Evolutionary conservation across 2,888 invertebrate species (phyloP).

Genomic region (Hypselothyrea guttata): DNA sequence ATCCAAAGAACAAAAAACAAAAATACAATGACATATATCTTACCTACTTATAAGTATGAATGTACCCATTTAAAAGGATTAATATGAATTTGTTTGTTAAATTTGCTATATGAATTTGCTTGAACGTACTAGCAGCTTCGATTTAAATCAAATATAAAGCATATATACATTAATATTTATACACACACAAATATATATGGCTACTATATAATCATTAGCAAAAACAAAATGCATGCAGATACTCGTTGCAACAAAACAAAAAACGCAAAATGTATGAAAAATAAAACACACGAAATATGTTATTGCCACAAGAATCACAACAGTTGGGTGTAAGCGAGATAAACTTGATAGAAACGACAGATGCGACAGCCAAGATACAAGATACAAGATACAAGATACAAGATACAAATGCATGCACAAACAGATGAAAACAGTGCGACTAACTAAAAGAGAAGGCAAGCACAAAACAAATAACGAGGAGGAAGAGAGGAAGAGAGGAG

Average conservation of each 20-base stretch:
- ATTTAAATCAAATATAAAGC: conserved; percentile 71
- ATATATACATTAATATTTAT: conserved; percentile 31
- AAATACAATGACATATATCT: conserved; percentile 25
- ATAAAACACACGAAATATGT: conserved; percentile 8
- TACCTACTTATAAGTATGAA: conserved; percentile 38
- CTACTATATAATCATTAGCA: conserved; percentile 72
- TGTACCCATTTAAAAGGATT: conserved; percentile 25
- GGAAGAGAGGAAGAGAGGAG: conserved; percentile 17
- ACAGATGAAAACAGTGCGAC: conserved; percentile 23
- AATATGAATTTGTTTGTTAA: conserved; percentile 65
- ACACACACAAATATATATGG: conserved; percentile 38
- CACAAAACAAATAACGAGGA: conserved; percentile 42
- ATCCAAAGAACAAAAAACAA: conserved; percentile 43
- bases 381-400: conserved; percentile 8
- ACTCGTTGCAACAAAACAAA: conserved; percentile 26
- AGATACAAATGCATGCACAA: conserved; percentile 38
- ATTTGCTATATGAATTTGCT: conserved; percentile 64
- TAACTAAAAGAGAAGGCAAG: conserved; percentile 33
- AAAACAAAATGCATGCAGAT: conserved; percentile 42
- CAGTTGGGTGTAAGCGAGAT: conserved; percentile 23
- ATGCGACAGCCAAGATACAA: conserved; percentile 5
- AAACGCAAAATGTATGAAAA: conserved; percentile 10
- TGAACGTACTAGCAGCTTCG: conserved; percentile 72
- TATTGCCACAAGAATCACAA: conserved; percentile 7
- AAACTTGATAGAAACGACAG: too few species aligned